phyloP scores from a whole-genome alignment of 1,140 invertebrate genomes.

The Temnothorax longispinosus region DNA sequence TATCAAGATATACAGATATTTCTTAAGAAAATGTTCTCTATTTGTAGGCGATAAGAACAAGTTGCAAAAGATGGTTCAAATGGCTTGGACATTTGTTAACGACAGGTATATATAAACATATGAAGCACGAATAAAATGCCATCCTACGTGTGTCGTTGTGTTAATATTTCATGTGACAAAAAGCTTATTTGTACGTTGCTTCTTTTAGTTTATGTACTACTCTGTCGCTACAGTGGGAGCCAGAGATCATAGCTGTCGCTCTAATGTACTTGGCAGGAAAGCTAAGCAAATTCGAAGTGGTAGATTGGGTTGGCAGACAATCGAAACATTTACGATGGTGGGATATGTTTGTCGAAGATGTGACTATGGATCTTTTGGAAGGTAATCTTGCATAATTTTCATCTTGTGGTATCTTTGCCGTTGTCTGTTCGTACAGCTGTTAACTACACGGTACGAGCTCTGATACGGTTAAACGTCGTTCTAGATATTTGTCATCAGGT shows the following conservation, averaged over 20 bases:
- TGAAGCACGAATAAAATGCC: neutral
- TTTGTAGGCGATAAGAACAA: conserved; percentile 93
- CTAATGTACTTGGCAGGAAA: conserved; percentile 98
- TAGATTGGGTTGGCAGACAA: conserved; percentile 95
- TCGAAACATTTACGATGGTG: conserved; percentile 96
- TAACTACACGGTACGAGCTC: too few species aligned
- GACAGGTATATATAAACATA: conserved; percentile 90
- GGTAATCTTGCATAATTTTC: conserved; percentile 82
- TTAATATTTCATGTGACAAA: too few species aligned
- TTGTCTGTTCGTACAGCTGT: too few species aligned
- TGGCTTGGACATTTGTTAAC: conserved; percentile 99
- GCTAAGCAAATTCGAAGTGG: conserved; percentile 97
- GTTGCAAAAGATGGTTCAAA: conserved; percentile 98
- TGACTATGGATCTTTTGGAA: conserved; percentile 98
- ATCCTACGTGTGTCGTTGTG: neutral
- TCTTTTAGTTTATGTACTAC: conserved; percentile 95
- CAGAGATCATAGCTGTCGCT: conserved; percentile 99
- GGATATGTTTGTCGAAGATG: conserved; percentile 98
- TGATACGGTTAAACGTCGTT: conserved; percentile 42
- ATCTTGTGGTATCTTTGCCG: too few species aligned
- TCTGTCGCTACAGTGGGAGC: conserved; percentile 99
- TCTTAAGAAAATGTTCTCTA: conserved; percentile 37
- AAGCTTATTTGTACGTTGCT: too few species aligned
- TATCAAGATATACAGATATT: neutral
- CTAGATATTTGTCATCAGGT: conserved; percentile 98